A percentile compares a stretch with the other conserved stretches of the same genome.
These are phyloP conservation scores for Orycteropus afer DNA, from an alignment of 2,113 vertebrate genomes.

Conservation along the genomic window DNA sequence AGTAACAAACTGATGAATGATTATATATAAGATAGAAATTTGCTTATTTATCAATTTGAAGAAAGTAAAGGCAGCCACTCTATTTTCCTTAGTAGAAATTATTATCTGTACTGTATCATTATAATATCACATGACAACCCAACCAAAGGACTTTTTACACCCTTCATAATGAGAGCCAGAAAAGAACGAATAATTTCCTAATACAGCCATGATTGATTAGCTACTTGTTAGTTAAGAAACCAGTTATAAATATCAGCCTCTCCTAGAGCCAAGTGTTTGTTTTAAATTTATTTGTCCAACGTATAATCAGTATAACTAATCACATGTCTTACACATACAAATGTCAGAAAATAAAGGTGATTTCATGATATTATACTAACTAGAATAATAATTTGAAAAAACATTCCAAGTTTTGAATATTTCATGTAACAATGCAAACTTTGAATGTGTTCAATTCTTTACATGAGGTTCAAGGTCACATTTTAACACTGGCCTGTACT, in stretches of 20 bases:
- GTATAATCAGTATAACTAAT: background rate
- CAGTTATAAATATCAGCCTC: background rate
- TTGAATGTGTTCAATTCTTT: background rate
- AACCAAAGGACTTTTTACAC: slow-evolving; percentile 12
- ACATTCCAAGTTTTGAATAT: slow-evolving; percentile 23
- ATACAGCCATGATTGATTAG: background rate
- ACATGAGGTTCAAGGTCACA: slow-evolving; percentile 56
- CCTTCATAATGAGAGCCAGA: background rate
- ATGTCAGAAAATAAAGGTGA: background rate
- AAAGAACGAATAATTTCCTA: background rate
- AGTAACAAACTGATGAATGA: background rate
- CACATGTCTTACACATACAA: background rate
- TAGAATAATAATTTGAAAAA: slow-evolving; percentile 65
- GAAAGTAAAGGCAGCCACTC: background rate
- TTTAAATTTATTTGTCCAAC: slow-evolving; percentile 45
- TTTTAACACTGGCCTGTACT: slow-evolving; percentile 61
- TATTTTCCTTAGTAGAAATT: background rate
- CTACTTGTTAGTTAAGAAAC: background rate
- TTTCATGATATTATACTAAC: background rate
- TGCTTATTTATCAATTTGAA: slow-evolving; percentile 20
- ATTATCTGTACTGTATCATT: background rate
- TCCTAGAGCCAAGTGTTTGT: background rate
- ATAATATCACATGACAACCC: background rate
- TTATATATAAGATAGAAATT: background rate
- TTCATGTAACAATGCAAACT: slow-evolving; percentile 70